These are phyloP conservation scores for Caenorhabditis remanei DNA, from an alignment of 1,140 invertebrate genomes.

Conservation along the genomic window DNA sequence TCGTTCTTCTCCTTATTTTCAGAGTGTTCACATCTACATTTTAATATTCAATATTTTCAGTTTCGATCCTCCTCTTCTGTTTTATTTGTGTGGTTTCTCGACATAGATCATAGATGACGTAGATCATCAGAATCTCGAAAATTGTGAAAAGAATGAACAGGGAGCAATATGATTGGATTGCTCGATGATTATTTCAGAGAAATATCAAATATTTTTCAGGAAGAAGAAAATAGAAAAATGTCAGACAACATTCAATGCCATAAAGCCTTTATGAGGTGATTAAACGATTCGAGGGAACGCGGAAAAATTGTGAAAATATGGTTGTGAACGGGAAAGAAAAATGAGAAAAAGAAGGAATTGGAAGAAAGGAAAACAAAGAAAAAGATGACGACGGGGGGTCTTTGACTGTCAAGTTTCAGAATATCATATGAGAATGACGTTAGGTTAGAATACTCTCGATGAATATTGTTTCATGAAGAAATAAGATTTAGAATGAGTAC, in stretches of 20 bases:
- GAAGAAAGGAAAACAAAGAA: background rate
- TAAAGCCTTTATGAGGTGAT: constrained; percentile 38
- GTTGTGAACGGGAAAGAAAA: background rate
- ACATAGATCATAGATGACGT: background rate
- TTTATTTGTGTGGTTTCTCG: background rate
- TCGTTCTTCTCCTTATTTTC: background rate
- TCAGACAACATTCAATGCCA: background rate
- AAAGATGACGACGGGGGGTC: background rate
- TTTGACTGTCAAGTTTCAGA: no score
- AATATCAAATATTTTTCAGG: background rate
- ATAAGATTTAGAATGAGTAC: no score
- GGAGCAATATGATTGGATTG: no score
- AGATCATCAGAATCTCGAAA: background rate
- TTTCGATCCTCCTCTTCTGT: background rate
- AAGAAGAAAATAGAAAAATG: background rate
- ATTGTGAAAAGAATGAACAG: no score
- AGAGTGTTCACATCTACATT: background rate
- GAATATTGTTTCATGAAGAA: no score
- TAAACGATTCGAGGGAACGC: background rate
- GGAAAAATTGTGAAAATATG: background rate
- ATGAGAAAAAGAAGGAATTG: background rate
- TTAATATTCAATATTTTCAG: constrained; percentile 7
- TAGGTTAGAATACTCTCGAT: no score
- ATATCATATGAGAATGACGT: no score
- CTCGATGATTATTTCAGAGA: constrained; percentile 6